Evolutionary conservation across 2,888 invertebrate genomes (phyloP).

Genomic region (Terebella lapidaria): DNA sequence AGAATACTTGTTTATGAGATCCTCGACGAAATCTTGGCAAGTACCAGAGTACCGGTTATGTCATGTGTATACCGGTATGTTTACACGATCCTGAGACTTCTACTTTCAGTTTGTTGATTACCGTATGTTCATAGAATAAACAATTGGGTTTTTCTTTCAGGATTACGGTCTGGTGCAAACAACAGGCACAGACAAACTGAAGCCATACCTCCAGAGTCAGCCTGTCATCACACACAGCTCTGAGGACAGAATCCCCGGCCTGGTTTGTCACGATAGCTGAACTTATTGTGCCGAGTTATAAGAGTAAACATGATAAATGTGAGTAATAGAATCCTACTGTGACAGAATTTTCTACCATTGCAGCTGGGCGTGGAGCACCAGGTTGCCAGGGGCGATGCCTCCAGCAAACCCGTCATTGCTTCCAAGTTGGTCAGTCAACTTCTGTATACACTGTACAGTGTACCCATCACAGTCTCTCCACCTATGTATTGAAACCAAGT

Average conservation of each 20-base stretch:
- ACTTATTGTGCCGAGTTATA: not conserved
- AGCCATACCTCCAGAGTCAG: conserved; percentile 40
- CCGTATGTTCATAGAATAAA: too few relatives aligned
- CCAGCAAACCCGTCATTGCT: conserved; percentile 40
- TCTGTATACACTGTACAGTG: too few relatives aligned
- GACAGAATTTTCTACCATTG: too few relatives aligned
- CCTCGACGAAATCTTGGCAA: conserved; percentile 39
- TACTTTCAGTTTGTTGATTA: too few relatives aligned
- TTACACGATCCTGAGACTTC: too few relatives aligned
- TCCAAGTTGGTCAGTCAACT: conserved; percentile 17
- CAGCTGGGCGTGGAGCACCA: conserved; percentile 46
- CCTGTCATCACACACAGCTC: conserved; percentile 31
- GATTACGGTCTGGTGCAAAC: conserved; percentile 44
- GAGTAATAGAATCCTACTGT: too few relatives aligned
- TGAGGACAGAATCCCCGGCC: conserved; percentile 31
- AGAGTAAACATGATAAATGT: not conserved
- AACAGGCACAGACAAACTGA: conserved; percentile 38
- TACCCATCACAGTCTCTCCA: too few relatives aligned
- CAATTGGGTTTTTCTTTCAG: conserved; percentile 22
- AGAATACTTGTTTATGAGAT: conserved; percentile 37
- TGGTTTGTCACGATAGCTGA: too few relatives aligned
- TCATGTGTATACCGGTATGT: not conserved
- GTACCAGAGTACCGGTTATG: conserved; percentile 1
- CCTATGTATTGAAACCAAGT: too few relatives aligned
- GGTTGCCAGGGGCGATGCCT: conserved; percentile 32